A percentile compares a stretch with the other conserved stretches of the same genome.
Evolutionary conservation across 1,140 invertebrate genomes (phyloP).

Genomic region (Megalopta genalis): DNA sequence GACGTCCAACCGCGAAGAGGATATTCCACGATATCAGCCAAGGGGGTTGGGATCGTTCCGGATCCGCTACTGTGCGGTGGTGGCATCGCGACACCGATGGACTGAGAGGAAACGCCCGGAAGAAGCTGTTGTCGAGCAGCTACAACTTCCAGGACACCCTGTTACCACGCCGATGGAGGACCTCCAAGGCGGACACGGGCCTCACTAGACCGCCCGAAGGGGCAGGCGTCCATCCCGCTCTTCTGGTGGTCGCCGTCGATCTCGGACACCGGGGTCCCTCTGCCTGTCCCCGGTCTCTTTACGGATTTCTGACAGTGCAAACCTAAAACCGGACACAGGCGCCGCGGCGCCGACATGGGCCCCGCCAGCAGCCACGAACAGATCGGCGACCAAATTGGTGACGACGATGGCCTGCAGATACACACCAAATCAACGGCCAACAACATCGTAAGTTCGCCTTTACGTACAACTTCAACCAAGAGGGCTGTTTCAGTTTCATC

Average conservation of each 20-base stretch:
- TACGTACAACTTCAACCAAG: too few species aligned
- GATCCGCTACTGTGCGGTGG: neutral
- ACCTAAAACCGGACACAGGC: conserved; percentile 24
- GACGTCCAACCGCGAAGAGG: neutral
- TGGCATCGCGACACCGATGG: neutral
- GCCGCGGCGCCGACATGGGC: conserved; percentile 72
- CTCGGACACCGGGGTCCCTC: conserved; percentile 24
- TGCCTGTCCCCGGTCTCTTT: conserved; percentile 12
- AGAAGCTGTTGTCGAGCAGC: conserved; percentile 61
- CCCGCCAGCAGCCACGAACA: conserved; percentile 77
- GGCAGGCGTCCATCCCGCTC: too few species aligned
- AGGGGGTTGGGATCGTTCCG: neutral
- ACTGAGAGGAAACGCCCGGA: conserved; percentile 27
- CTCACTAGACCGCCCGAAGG: conserved; percentile 27
- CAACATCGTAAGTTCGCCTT: conserved; percentile 67
- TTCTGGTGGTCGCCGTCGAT: conserved; percentile 16
- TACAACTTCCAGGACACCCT: conserved; percentile 52
- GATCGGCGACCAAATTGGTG: conserved; percentile 73
- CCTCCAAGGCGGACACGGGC: conserved; percentile 29
- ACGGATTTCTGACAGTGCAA: conserved; percentile 30
- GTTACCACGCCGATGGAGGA: conserved; percentile 42
- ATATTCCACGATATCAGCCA: neutral
- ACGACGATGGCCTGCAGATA: conserved; percentile 76
- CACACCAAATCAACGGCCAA: conserved; percentile 65
- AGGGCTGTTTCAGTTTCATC: too few species aligned